Conservation (phyloP, 2,888 invertebrate species). For the Volucella inanis region DNA sequence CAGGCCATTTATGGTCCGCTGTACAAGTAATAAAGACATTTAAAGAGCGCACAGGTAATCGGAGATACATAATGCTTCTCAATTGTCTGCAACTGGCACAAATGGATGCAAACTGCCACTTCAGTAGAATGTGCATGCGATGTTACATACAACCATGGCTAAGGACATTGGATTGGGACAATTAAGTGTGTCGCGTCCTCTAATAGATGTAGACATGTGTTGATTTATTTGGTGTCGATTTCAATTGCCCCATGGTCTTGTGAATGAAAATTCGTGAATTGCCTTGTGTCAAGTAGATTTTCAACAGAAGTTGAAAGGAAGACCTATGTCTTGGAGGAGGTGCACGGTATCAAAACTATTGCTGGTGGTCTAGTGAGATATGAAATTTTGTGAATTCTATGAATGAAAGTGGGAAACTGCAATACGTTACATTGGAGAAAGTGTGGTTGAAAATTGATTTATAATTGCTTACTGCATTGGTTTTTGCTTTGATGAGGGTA, state of each 20-base stretch:
- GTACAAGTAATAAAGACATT: constrained; percentile 73
- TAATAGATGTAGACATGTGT: constrained; percentile 21
- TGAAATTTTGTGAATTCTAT: constrained; percentile 38
- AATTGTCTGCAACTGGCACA: constrained; percentile 46
- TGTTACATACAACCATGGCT: background rate
- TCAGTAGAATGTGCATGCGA: constrained; percentile 45
- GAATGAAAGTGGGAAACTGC: constrained; percentile 31
- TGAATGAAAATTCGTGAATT: background rate
- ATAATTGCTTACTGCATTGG: too few relatives aligned
- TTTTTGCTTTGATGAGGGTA: too few relatives aligned
- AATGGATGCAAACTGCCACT: constrained; percentile 53
- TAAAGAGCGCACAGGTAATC: constrained; percentile 60
- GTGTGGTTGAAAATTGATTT: too few relatives aligned
- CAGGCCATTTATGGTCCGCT: constrained; percentile 67
- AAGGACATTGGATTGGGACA: constrained; percentile 34
- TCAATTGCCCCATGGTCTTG: constrained; percentile 16
- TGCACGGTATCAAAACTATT: background rate
- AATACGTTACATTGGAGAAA: too few relatives aligned
- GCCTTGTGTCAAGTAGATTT: constrained; percentile 48
- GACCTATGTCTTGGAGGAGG: constrained; percentile 5
- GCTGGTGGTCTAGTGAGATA: constrained; percentile 55
- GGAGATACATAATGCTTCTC: constrained; percentile 51
- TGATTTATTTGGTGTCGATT: constrained; percentile 48
- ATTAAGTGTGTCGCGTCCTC: constrained; percentile 59
- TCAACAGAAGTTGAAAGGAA: constrained; percentile 7